Conservation (phyloP, 2,797 vertebrate species). For the Lagorchestes hirsutus region DNA sequence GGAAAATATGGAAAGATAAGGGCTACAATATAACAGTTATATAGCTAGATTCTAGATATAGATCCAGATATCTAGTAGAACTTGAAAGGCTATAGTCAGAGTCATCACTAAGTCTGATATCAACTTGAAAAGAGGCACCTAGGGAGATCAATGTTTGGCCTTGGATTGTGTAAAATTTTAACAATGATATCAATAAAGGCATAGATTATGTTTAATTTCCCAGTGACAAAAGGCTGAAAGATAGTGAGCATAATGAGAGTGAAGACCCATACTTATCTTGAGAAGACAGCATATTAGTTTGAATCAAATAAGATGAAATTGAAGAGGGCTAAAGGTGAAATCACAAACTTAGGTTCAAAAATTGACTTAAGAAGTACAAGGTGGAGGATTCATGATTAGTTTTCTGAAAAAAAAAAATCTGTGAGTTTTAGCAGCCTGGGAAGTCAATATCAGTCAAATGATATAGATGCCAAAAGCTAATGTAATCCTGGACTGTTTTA, state of each 20-base stretch:
- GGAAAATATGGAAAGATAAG: neutral
- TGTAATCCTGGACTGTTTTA: neutral
- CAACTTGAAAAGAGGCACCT: neutral
- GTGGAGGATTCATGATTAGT: neutral
- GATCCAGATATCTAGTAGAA: neutral
- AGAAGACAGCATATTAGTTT: neutral
- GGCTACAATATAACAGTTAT: neutral
- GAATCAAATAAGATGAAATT: neutral
- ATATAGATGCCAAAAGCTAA: neutral
- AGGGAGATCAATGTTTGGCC: neutral
- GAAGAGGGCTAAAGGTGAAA: neutral
- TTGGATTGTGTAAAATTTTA: neutral
- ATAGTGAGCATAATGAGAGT: neutral
- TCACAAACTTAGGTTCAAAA: neutral
- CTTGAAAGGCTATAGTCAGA: neutral
- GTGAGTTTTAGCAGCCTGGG: neutral
- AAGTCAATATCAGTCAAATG: neutral
- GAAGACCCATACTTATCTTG: neutral
- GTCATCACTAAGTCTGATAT: neutral
- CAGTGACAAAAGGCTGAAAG: neutral
- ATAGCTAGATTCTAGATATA: neutral
- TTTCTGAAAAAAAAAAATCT: neutral
- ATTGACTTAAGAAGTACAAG: neutral
- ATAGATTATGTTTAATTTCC: neutral
- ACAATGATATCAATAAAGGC: neutral